Base-by-base conservation (phyloP, 2,888 invertebrate genomes). In the Drosophila longiperda region DNA sequence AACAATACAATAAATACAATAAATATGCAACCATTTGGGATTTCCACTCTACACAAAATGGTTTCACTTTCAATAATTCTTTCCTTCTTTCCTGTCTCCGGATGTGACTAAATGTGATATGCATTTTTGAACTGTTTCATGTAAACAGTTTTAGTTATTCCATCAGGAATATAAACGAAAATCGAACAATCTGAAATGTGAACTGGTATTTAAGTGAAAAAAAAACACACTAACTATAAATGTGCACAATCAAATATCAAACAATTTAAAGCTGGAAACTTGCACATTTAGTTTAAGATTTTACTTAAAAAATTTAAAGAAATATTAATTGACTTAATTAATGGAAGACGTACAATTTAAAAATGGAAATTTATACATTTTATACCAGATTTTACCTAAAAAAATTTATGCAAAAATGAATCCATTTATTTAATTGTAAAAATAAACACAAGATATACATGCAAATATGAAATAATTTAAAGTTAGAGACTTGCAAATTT, bases 31-130 rank as follows among this genome's bases (percentile, higher is more conserved):
- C 48, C 55, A n/a, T 34, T 40, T 40, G 61, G 45, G 42, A 55
- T 6, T 33, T 36, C 34, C 6, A 33, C 6, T 34, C 38, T 32
- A 23, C 55, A n/a, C 5, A 11, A 38, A 61, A 57, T 57, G 59
- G 58, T 40, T 58, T 55, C 57, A 55, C 55, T 57, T 55, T 57
- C 49, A 29, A 34, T 50, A 11, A 38, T 38, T 55, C n/a, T 26
- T 55, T 26, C 54, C 12, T 45, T n/a, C 54, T 11, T 40, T 57
- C 70, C 70, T 40, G 57, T 42, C 29, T 8, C 34, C 70, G 67
- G 58, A 69, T 42, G 20, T 49, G 20, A 12, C 5, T 17, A 68
- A 50, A 67, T 67, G 29, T 55, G 32, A 66, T 20, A 68, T 55
- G 33, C 36, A 57, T 26, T 55, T 55, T 55, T 23, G 12, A 55